Evolutionary conservation across 2,797 vertebrate genomes (phyloP), one percentile per base, ranked within the genome.

Genomic region (Aphelocoma californica): DNA sequence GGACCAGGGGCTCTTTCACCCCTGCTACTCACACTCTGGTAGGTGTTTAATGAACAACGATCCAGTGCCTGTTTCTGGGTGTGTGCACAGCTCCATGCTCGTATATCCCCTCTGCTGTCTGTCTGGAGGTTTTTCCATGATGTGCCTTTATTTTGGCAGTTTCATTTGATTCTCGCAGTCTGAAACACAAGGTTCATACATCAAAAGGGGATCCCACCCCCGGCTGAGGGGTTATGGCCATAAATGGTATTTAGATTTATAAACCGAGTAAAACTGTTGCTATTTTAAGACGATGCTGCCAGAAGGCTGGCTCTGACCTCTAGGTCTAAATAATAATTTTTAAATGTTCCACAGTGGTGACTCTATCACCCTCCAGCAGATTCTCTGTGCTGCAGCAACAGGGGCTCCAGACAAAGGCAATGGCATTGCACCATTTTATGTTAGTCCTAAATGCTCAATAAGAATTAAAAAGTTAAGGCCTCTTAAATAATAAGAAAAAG

Each of bases 251-350:
- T 96, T 95, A 88, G 64, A 88, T 90, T 75, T 86, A 96, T 85
- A 95, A 93, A 93, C 56, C 0, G 0, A 38, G 58, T 80, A 82
- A 92, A 96, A 78, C 60, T 47, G 75, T 70, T 91, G 79, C 90
- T 97, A 96, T 97, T 97, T 97, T 97, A 94, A 95, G 96, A 66
- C 67, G 56, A 80, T 79, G 60, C 83, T 93, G 70, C 80, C 78
- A 66, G 26, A 93, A 93, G 48, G 66, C 81, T 92, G 91, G 48
- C 82, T 91, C 85, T 88, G 48, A 65, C 60, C 53, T 45, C 32
- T 48, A 42, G 25, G 28, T 64, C 53, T 88, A 90, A 94, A 90
- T 88, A 93, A 79, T 75, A 1, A 45, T 77, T 93, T 94, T 92
- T 54, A 54, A 61, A 60, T 73, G 61, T 80, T 82, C 70, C 34